Percentiles rank a stretch among this genome's conserved stretches.
These are phyloP conservation scores for Hycleus cichorii DNA, from an alignment of 1,140 invertebrate species.

Conservation along the genomic window DNA sequence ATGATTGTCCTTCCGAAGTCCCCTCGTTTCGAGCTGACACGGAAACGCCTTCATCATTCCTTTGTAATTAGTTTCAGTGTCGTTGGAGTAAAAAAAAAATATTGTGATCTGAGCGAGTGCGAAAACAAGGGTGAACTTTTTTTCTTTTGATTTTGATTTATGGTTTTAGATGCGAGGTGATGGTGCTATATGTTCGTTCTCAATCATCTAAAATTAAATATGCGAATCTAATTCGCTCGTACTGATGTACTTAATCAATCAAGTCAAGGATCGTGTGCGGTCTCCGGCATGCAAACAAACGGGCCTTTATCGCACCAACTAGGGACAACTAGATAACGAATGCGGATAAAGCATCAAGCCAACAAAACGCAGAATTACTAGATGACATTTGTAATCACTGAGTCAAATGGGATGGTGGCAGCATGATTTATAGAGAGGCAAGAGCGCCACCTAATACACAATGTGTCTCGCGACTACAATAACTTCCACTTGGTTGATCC, in stretches of 20 bases:
- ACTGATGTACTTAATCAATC: constrained; percentile 17
- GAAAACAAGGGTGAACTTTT: constrained; percentile 1
- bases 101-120: constrained; percentile 2
- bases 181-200: neutral
- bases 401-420: constrained; percentile 30
- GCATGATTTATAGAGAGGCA: constrained; percentile 30
- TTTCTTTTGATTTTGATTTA: constrained; percentile 12
- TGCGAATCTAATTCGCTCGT: constrained; percentile 15
- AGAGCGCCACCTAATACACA: constrained; percentile 26
- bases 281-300: constrained; percentile 6
- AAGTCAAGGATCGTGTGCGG: constrained; percentile 6
- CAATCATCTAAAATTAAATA: constrained; percentile 10
- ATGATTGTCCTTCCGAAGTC: too few species aligned
- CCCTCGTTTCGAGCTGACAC: too few species aligned
- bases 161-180: constrained; percentile 9
- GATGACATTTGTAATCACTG: constrained; percentile 34
- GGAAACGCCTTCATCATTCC: constrained; percentile 17
- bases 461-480: constrained; percentile 30
- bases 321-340: constrained; percentile 10
- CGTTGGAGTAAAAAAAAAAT: constrained; percentile 10
- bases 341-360: neutral
- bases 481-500: constrained; percentile 25
- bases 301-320: constrained; percentile 6
- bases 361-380: constrained; percentile 25
- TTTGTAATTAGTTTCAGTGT: constrained; percentile 15